Percentiles rank a stretch among this genome's conserved stretches.
These are phyloP conservation scores for Asbolus verrucosus DNA, from an alignment of 1,140 invertebrate genomes.

Conservation along the genomic window DNA sequence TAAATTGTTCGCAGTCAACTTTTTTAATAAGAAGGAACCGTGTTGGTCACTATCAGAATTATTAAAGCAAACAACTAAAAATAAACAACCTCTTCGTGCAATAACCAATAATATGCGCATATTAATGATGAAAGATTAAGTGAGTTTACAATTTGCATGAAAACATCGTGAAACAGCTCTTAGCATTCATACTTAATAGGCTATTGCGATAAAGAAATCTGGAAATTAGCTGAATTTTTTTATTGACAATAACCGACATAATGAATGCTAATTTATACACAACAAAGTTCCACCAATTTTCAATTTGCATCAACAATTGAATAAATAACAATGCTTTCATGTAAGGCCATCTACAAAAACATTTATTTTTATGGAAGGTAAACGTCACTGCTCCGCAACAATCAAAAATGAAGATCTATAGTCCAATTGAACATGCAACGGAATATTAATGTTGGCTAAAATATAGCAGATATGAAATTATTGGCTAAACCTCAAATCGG, in stretches of 20 bases:
- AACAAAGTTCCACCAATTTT: neutral
- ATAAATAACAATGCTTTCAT: neutral
- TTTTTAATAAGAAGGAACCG: too few relatives aligned
- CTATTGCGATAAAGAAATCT: constrained; percentile 26
- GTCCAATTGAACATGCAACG: constrained; percentile 16
- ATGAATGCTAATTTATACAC: constrained; percentile 23
- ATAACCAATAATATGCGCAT: constrained; percentile 45
- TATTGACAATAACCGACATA: constrained; percentile 26
- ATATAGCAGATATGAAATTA: neutral
- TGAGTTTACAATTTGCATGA: constrained; percentile 43
- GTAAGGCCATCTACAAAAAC: too few relatives aligned
- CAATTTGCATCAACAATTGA: constrained; percentile 3
- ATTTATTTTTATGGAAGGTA: neutral
- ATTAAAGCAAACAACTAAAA: constrained; percentile 19
- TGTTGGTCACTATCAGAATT: neutral
- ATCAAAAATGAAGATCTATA: constrained; percentile 29
- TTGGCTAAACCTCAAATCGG: too few relatives aligned
- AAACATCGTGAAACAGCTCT: constrained; percentile 36
- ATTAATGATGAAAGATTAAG: constrained; percentile 43
- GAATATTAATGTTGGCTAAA: constrained; percentile 8
- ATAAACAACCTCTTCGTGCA: constrained; percentile 33
- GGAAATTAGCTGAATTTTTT: constrained; percentile 23
- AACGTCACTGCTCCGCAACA: constrained; percentile 8
- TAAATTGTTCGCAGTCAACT: too few relatives aligned
- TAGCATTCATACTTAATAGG: constrained; percentile 38